Evolutionary conservation across 2,888 invertebrate species (phyloP), one percentile per base, ranked within the genome.

Genomic region (Campoplex nolae): DNA sequence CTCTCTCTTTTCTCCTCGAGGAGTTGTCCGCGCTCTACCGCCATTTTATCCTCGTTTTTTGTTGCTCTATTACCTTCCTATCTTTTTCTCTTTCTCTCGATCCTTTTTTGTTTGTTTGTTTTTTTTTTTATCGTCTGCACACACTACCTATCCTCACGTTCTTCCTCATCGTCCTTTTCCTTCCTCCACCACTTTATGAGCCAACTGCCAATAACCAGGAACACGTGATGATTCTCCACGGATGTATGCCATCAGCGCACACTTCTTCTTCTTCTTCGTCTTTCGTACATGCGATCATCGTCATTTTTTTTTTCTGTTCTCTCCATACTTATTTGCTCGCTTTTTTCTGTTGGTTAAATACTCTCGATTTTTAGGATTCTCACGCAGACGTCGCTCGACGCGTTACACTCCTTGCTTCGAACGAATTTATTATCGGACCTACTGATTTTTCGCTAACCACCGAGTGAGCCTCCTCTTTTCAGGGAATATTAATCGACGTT

Each of bases 141-240:
- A 18, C 56, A 67, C 74, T 28, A 42, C 65, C 70, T 68, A 58
- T 78, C 83, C 51, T 71, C 51, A 8, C 51, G 71, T 54, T 81
- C 67, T 73, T 76, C 84, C 68, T 74, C 77, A 38, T 77, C 68
- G 45, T 74, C 84, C 73, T 78, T 71, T 80, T 83, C 65, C 73
- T 87, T 79, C 70, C 82, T 84, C 42, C n/a, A 75, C 84, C 78
- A 67, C 89, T 91, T 91, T 90, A 91, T 90, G 90, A 90, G 88
- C 90, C 90, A 89, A 90, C 92, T 91, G 91, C 92, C 93, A 93
- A 93, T 93, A 92, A 93, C 91, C 91, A 90, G 92, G 90, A 92
- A 92, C 92, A 91, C 93, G 92, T 93, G 93, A 93, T 93, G 93
- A 93, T 93, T 93, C 92, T 89, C 92, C 92, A 88, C 92, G 92